A percentile compares a stretch with the other conserved stretches of the same genome.
Evolutionary conservation across 2,113 vertebrate species (phyloP).

Genomic region (Oenanthe melanoleuca): DNA sequence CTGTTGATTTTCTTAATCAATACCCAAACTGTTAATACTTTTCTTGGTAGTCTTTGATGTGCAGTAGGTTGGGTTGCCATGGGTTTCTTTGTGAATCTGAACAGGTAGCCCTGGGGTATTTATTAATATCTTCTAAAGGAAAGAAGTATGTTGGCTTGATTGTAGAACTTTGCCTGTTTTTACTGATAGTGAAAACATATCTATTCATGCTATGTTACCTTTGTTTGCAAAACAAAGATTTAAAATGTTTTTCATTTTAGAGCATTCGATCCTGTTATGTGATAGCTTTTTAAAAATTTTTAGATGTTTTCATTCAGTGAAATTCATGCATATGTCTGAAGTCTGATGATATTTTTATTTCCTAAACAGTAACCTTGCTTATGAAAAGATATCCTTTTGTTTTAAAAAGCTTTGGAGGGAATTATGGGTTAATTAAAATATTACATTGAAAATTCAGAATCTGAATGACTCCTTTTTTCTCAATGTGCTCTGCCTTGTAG

Average conservation of each 20-base stretch:
- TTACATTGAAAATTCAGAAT: neutral
- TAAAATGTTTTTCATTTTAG: neutral
- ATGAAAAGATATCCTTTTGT: neutral
- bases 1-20: neutral
- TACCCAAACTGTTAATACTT: neutral
- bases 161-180: neutral
- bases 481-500: neutral
- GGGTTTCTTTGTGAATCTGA: neutral
- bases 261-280: neutral
- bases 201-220: neutral
- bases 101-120: neutral
- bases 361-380: neutral
- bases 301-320: neutral
- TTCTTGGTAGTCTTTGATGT: neutral
- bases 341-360: neutral
- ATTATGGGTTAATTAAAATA: neutral
- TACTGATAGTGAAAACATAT: neutral
- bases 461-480: neutral
- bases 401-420: neutral
- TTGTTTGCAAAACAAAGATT: neutral
- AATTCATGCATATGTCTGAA: neutral
- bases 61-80: neutral
- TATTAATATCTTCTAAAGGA: neutral
- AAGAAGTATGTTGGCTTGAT: neutral
- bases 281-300: neutral